Base-by-base conservation (phyloP, 92 coral and sea anemone species). In the Actinostola sp. region DNA sequence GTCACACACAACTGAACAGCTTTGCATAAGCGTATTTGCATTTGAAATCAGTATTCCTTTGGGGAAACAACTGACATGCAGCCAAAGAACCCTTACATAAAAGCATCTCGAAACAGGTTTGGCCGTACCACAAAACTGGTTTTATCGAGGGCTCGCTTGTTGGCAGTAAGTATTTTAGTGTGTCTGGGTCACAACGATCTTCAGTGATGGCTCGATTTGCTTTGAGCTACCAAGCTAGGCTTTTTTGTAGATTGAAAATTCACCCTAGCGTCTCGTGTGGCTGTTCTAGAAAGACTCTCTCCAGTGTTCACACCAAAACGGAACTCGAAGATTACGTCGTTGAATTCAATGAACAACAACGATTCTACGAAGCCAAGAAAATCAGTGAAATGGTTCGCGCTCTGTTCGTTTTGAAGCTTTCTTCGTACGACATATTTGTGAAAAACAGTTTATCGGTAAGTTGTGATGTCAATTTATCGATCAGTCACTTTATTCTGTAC, bases 381-480 rank as follows among this genome's bases (percentile, higher is more conserved):
- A 66, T 68, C 28, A 44, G 58, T 17, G 92, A 94, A 31, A 73
- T 94, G 38, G 58, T 86, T 54, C 92, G 94, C 14, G 71, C 98
- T 51, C 29, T 85, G 29, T 63, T 83, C 31, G 92, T 94, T 31
- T 71, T 94, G 33, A 91, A 74, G 57, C 74, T 94, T 43, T 94
- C 95, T 30, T 85, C 89, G 24, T 81, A 84, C 54, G 89, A 86
- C 31, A 14, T 80, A n/a, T 70, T 94, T 38, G 94, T 89, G 24
- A 70, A 72, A 49, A 85, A 94, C 46, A 70, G 90, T 51, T 59
- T 87, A 51, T 50, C 55, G 97, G 98, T 93, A 66, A 76, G 91
- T 81, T 50, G 4, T 17, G 2, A 5, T 48, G 31, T 27, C 3
- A 56, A 21, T 49, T n/a, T n/a, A n/a, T n/a, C n/a, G n/a, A n/a